Base-by-base conservation (phyloP, 2,888 invertebrate genomes). In the Apodemia hepburni region DNA sequence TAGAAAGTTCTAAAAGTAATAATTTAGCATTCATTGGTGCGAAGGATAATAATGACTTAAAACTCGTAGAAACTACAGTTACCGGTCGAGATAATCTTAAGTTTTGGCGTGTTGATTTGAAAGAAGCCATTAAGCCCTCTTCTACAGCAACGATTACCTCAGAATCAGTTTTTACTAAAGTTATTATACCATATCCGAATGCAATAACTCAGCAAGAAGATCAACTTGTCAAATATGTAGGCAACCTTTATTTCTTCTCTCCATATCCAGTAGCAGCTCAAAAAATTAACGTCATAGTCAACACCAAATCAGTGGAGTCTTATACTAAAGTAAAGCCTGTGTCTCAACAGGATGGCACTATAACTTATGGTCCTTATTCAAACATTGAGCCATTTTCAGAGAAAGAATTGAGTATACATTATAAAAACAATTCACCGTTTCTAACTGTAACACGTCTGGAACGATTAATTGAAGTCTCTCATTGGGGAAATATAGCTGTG, bases 401-500 rank as follows among this genome's bases (percentile, higher is more conserved):
- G 68, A 94, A 95, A 70, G 94, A 95, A 70, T 81, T 99, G 71
- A 89, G 89, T 51, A 92, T 99, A 45, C 99, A 99, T 83, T 99
- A 96, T 80, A 99, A 99, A 85, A 99, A 99, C 84, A 98, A 98
- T 81, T 94, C 96, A 51, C 98, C 99, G 38, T 99, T 99, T 86
- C 87, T 99, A 70, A 97, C 97, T n/a, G 97, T 99, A 0, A 97
- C 96, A 0, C 93, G 93, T 58, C 84, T 99, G 71, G 96, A 97
- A 73, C 93, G 99, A 60, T 90, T 94, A 0, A 96, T 99, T 74
- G 99, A 99, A 88, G 95, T 99, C 2, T 99, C 99, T 0, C 99
- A 99, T 82, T 99, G 99, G 99, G 99, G 99, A 9, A 99, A 99
- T 78, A 97, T 99, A 74, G 99, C 99, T 27, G 93, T 99, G 0